Conservation (phyloP, 2,797 vertebrate genomes). For the Lutra lutra region DNA sequence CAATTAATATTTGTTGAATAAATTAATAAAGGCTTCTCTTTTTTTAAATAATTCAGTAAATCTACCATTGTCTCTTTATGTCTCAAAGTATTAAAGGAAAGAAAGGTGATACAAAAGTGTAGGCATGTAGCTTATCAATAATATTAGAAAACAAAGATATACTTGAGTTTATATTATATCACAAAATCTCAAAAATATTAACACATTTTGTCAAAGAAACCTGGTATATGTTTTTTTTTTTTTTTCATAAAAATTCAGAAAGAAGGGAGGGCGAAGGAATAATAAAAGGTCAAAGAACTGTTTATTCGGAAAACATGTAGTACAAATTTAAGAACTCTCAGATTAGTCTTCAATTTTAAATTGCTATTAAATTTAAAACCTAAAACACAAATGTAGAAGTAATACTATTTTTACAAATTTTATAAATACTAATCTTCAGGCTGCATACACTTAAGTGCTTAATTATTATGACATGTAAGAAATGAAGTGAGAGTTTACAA, state of each 20-base stretch:
- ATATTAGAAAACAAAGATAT: not conserved
- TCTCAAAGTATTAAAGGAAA: slow-evolving; percentile 22
- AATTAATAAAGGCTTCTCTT: not conserved
- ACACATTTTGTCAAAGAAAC: not conserved
- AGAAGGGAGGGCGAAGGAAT: not conserved
- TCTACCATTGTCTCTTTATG: slow-evolving; percentile 1
- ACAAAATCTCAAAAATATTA: not conserved
- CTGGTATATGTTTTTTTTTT: not conserved
- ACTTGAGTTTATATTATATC: not conserved
- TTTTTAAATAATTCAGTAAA: not conserved
- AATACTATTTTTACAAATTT: not conserved
- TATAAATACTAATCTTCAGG: not conserved
- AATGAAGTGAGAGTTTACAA: not conserved
- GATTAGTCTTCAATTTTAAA: slow-evolving; percentile 5
- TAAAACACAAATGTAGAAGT: not conserved
- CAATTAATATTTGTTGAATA: not conserved
- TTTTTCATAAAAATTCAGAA: not conserved
- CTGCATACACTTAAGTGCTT: not conserved
- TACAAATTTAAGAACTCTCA: not conserved
- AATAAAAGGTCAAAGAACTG: not conserved
- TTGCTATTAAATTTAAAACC: not conserved
- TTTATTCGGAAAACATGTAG: not conserved
- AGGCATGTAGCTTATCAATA: not conserved
- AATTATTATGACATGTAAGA: not conserved
- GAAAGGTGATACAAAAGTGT: not conserved